Conservation (phyloP, 2,797 vertebrate genomes). For the Sparus aurata region DNA sequence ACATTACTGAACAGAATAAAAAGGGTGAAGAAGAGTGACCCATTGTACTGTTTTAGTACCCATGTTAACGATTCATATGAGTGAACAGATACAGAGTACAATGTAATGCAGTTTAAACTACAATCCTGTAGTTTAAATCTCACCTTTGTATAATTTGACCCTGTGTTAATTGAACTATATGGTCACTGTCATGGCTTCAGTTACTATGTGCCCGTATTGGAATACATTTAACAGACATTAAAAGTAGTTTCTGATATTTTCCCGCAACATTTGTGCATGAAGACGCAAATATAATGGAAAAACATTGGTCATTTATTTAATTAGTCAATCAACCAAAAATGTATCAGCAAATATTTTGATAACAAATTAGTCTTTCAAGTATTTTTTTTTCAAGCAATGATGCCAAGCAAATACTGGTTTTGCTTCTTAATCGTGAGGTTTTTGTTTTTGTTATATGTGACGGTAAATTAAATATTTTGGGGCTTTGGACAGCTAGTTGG, state of each 20-base stretch:
- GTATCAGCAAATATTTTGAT: not conserved
- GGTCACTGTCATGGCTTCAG: not conserved
- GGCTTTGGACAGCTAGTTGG: not conserved
- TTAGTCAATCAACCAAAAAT: not conserved
- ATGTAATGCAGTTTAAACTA: not conserved
- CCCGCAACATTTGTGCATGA: not conserved
- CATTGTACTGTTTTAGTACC: slow-evolving; percentile 2
- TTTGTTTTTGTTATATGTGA: not conserved
- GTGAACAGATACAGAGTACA: not conserved
- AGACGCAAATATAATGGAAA: not conserved
- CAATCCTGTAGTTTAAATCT: not conserved
- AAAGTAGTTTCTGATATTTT: not conserved
- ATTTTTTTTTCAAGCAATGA: not conserved
- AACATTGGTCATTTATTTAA: not conserved
- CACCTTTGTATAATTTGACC: not conserved
- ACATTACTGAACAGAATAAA: slow-evolving; percentile 20
- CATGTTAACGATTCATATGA: not conserved
- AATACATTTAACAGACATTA: not conserved
- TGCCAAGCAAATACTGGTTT: not conserved
- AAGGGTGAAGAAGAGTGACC: not conserved
- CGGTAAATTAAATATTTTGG: not conserved
- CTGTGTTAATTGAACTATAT: not conserved
- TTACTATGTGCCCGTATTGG: not conserved
- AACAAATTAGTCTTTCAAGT: not conserved
- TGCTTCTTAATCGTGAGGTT: not conserved